Evolutionary conservation across 2,888 invertebrate species (phyloP), one percentile per base, ranked within the genome.

Genomic region (Netelia virgata): DNA sequence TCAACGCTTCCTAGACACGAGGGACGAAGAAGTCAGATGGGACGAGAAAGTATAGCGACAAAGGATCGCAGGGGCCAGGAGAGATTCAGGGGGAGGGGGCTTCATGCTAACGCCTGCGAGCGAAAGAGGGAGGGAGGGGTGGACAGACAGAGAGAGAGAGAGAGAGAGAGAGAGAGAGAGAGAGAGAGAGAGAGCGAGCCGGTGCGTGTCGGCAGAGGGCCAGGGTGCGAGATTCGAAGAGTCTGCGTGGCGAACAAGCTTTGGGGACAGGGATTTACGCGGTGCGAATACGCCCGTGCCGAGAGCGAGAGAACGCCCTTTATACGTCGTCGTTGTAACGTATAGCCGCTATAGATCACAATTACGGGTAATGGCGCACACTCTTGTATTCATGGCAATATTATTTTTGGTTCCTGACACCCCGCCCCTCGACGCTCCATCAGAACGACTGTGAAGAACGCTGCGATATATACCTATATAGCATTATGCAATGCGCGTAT

Each of bases 281-380:
- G 87, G 74, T 88, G 88, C 88, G 89, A 88, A 70, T 75, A 59
- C 68, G 70, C 70, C 68, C 59, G 55, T n/a, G 43, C 69, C 63
- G 70, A 68, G 36, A 28, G 87, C 85, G 80, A 64, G 88, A 87
- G 88, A 89, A 90, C 90, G 90, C 91, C 90, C 92, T 92, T 91
- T 91, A 90, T 90, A 91, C 90, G 91, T 92, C 92, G 89, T 90
- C 89, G 88, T 86, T 87, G 88, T 92, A 90, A 90, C 91, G 91
- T 92, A 92, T 91, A 90, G 88, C 90, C 86, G 91, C 91, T 90
- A 91, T 92, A 92, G 92, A 92, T 92, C 92, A 92, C 92, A 92
- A 92, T 92, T 92, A 92, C 91, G 90, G 89, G 91, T 92, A 92
- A 92, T 92, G 90, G 91, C 90, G 90, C 89, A 89, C 90, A 91